These are phyloP conservation scores for Calameuta idolon DNA, from an alignment of 2,888 invertebrate genomes.

Conservation along the genomic window DNA sequence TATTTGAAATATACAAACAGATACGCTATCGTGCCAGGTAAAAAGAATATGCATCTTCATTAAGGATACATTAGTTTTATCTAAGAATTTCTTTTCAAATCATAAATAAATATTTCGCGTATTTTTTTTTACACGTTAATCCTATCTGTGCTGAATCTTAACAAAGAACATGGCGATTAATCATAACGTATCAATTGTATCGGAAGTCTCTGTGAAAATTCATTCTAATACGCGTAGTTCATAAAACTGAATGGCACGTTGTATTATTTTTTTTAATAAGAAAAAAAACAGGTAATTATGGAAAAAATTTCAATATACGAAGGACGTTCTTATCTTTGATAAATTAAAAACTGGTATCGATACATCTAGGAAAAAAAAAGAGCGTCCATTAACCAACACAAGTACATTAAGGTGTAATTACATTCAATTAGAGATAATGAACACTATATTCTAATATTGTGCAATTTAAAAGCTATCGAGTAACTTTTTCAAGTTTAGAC, in stretches of 20 bases:
- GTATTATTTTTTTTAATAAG: neutral
- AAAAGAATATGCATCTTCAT: neutral
- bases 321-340: neutral
- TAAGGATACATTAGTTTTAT: neutral
- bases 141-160: too few relatives aligned
- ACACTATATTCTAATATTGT: neutral
- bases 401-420: neutral
- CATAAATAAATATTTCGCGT: neutral
- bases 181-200: neutral
- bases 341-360: neutral
- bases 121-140: neutral
- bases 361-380: neutral
- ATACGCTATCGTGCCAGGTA: neutral
- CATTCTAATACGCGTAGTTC: neutral
- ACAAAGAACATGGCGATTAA: neutral
- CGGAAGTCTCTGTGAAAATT: too few relatives aligned
- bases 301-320: neutral
- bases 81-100: neutral
- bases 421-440: neutral
- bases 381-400: neutral
- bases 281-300: neutral
- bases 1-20: neutral
- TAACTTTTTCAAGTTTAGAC: neutral
- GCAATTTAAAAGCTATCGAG: neutral
- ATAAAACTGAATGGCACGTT: too few relatives aligned